Evolutionary conservation across 2,888 invertebrate genomes (phyloP).

Genomic region (Spilarctia lutea): DNA sequence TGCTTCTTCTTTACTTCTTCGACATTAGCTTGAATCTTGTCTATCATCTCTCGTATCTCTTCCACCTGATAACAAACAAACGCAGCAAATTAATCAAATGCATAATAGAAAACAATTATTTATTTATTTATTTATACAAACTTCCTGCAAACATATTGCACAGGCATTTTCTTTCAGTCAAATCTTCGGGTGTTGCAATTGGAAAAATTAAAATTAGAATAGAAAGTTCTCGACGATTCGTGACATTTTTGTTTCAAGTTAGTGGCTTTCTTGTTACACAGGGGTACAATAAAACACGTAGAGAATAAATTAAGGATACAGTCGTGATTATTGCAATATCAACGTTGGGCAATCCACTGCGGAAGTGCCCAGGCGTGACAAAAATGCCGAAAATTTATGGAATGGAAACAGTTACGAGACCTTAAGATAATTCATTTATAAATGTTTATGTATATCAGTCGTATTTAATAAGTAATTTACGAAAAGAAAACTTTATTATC

Average conservation of each 20-base stretch:
- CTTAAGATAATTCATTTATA: background rate
- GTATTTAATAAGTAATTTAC: background rate
- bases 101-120: conserved; percentile 6
- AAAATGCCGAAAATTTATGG: background rate
- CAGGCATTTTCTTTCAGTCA: no score
- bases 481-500: background rate
- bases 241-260: conserved; percentile 8
- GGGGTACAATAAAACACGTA: conserved; percentile 23
- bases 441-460: background rate
- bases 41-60: conserved; percentile 99
- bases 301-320: conserved; percentile 24
- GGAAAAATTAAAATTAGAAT: background rate
- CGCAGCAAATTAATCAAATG: conserved; percentile 7
- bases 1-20: conserved; percentile 99
- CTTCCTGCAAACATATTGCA: no score
- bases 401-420: conserved; percentile 4
- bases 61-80: conserved; percentile 91
- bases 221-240: conserved; percentile 9
- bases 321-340: conserved; percentile 18
- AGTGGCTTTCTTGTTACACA: conserved; percentile 6
- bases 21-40: conserved; percentile 99
- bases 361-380: conserved; percentile 8
- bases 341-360: background rate
- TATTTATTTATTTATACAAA: no score
- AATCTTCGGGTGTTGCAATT: no score